Evolutionary conservation across 2,797 vertebrate genomes (phyloP), one percentile per base, ranked within the genome.

Genomic region (Fistularia commersonii): DNA sequence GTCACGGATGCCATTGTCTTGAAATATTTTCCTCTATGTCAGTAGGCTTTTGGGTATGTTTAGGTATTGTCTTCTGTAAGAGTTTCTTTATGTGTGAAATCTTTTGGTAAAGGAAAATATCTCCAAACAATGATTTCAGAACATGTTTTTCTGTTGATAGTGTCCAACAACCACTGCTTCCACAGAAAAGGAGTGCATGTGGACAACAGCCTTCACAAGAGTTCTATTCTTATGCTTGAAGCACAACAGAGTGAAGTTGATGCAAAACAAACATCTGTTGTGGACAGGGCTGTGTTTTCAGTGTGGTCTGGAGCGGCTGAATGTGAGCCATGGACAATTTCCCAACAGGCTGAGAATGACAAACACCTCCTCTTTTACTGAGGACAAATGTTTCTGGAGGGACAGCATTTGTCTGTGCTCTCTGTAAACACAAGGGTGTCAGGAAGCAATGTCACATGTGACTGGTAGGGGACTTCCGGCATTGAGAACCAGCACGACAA

Each of bases 201-300:
- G 76, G 72, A 88, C 76, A 71, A 71, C 61, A 67, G 57, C 69
- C 71, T 77, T 67, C 74, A 64, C 68, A 69, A 70, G 64, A 56
- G 62, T 72, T 78, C 86, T 90, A 90, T 91, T 90, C 84, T 86
- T 83, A 74, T 61, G 69, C 77, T 77, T 63, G 48, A 51, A 75
- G 64, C 48, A 61, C 71, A 81, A 76, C 67, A 71, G 64, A 74
- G 74, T 69, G 74, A 78, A 84, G 74, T 81, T 64, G 56, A 69
- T 41, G 48, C 79, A 82, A 88, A 87, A 86, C 87, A 90, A 91
- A 89, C 80, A 89, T 90, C 89, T 91, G 87, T 87, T 89, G 87
- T 87, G 80, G 76, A 89, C 76, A 67, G 66, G 69, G 61, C 77
- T 79, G 75, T 79, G 79, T 88, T 90, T 88, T 82, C 69, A 67